phyloP scores from a whole-genome alignment of 2,888 invertebrate genomes.

The Spodoptera picta region DNA sequence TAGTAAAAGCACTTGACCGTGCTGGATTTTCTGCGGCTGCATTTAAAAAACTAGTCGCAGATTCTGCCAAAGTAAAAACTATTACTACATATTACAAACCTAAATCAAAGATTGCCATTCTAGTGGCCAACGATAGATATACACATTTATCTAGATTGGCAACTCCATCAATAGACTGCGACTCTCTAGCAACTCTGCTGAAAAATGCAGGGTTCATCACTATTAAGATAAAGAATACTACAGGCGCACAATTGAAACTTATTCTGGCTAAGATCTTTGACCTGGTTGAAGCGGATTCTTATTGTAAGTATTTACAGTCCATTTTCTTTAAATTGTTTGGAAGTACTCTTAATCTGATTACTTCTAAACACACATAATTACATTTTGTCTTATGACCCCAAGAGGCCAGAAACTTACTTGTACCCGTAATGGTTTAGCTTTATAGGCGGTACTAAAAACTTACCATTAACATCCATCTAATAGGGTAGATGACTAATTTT shows the following conservation, averaged over 20 bases:
- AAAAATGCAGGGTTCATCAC: slow-evolving; percentile 78
- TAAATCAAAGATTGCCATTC: slow-evolving; percentile 79
- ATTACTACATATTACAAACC: slow-evolving; percentile 76
- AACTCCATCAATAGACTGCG: slow-evolving; percentile 82
- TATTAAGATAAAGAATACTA: slow-evolving; percentile 74
- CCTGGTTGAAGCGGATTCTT: slow-evolving; percentile 76
- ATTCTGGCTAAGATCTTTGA: slow-evolving; percentile 68
- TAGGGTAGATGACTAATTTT: no score
- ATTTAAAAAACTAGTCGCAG: slow-evolving; percentile 65
- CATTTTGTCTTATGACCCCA: no score
- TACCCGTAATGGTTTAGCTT: no score
- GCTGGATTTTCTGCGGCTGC: slow-evolving; percentile 68
- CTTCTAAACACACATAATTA: no score
- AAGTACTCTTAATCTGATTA: no score
- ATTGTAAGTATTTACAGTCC: slow-evolving; percentile 73
- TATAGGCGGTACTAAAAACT: no score
- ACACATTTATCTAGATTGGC: slow-evolving; percentile 75
- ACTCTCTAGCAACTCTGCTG: slow-evolving; percentile 72
- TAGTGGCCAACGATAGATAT: slow-evolving; percentile 83
- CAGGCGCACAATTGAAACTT: slow-evolving; percentile 65
- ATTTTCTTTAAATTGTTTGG: no score
- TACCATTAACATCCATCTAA: no score
- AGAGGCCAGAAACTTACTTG: no score
- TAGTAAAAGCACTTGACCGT: slow-evolving; percentile 76
- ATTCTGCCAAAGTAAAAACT: slow-evolving; percentile 60